phyloP scores from a whole-genome alignment of 1,140 invertebrate species.

The Drosophila sproati region DNA sequence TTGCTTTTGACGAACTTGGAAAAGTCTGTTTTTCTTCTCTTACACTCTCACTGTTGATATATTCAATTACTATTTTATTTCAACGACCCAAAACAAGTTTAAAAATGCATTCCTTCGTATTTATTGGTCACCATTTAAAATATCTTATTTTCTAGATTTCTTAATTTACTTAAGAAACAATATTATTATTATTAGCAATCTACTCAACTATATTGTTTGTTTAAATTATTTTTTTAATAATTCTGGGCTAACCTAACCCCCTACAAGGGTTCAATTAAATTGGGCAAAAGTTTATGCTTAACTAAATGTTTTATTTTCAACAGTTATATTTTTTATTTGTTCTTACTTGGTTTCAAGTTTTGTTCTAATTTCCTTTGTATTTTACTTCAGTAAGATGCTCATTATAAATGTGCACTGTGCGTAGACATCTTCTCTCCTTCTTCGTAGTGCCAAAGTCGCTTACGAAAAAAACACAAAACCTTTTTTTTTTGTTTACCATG shows the following conservation, averaged over 20 bases:
- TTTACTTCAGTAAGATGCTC: slow-evolving; percentile 67
- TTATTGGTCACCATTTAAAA: too few species aligned
- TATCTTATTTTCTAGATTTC: too few species aligned
- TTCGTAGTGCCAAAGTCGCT: slow-evolving; percentile 39
- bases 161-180: too few species aligned
- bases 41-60: too few species aligned
- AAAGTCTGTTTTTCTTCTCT: neutral
- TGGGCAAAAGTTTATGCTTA: neutral
- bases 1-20: neutral
- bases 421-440: slow-evolving; percentile 15
- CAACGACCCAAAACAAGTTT: too few species aligned
- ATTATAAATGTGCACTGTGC: slow-evolving; percentile 71
- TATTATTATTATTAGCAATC: too few species aligned
- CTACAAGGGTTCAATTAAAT: neutral
- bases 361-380: slow-evolving; percentile 52
- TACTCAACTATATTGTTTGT: too few species aligned
- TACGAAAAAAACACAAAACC: slow-evolving; percentile 56
- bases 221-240: too few species aligned
- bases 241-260: too few species aligned
- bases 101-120: too few species aligned
- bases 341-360: slow-evolving; percentile 12
- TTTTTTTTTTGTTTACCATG: slow-evolving; percentile 29
- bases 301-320: neutral
- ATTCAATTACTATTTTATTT: too few species aligned
- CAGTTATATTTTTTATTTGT: slow-evolving; percentile 2